Evolutionary conservation across 2,113 vertebrate species (phyloP).

Genomic region (Lampris megalopsis): DNA sequence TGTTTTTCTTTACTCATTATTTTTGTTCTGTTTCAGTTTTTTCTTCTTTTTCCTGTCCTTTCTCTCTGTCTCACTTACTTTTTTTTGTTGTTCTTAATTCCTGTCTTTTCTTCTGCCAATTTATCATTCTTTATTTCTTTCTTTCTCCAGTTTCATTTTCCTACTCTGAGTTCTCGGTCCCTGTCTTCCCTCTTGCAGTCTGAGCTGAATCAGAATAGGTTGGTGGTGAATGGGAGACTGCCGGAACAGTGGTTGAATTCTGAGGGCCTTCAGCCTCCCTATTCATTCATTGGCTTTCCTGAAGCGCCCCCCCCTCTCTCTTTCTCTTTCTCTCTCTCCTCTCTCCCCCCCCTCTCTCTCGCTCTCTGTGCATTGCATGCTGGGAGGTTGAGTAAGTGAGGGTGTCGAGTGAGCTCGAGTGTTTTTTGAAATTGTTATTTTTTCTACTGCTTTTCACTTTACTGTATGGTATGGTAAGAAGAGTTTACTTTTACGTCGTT

Average conservation of each 20-base stretch:
- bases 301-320: conserved; percentile 15
- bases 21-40: neutral
- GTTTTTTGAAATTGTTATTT: no score
- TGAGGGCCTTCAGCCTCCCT: conserved; percentile 22
- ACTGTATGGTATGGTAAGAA: no score
- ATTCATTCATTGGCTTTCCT: conserved; percentile 22
- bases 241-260: conserved; percentile 35
- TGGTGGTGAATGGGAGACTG: conserved; percentile 32
- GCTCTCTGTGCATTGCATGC: no score
- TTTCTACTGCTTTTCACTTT: no score
- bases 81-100: neutral
- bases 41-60: neutral
- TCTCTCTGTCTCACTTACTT: conserved; percentile 5
- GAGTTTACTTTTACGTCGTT: no score
- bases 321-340: conserved; percentile 4
- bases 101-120: conserved; percentile 13
- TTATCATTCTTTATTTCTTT: neutral
- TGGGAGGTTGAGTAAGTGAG: no score
- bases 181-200: conserved; percentile 19
- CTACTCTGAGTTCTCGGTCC: neutral
- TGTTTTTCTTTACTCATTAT: neutral
- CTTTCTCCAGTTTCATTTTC: neutral
- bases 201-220: conserved; percentile 38
- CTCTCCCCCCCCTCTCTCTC: neutral
- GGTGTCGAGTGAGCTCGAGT: no score